Conservation (phyloP, 1,140 invertebrate species). For the Drosophila tani region DNA sequence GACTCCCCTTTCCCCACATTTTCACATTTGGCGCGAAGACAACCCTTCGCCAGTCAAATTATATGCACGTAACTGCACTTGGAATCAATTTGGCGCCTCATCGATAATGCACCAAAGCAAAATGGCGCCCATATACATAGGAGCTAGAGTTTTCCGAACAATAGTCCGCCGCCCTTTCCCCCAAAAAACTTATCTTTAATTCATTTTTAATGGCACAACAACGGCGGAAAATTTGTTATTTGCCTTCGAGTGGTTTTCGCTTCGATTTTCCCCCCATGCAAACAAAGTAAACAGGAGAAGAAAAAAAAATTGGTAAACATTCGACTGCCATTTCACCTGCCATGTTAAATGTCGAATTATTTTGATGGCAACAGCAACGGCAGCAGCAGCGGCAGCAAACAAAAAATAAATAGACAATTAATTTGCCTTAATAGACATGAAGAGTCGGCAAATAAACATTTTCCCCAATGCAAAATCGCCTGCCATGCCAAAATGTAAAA, state of each 20-base stretch:
- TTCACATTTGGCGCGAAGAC: not conserved
- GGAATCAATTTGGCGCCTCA: conserved; percentile 77
- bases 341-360: conserved; percentile 79
- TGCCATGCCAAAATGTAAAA: conserved; percentile 28
- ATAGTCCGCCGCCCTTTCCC: conserved; percentile 10
- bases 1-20: not conserved
- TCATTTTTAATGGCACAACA: conserved; percentile 79
- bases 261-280: conserved; percentile 13
- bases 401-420: conserved; percentile 81
- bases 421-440: conserved; percentile 79
- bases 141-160: not conserved
- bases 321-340: conserved; percentile 38
- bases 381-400: conserved; percentile 37
- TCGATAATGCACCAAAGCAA: conserved; percentile 78
- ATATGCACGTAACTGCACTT: conserved; percentile 74
- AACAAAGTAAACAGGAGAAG: too few species aligned
- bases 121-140: conserved; percentile 53
- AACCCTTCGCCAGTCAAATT: conserved; percentile 26
- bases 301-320: not conserved
- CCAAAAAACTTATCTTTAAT: conserved; percentile 54
- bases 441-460: conserved; percentile 41
- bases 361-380: conserved; percentile 63
- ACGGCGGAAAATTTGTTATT: conserved; percentile 53
- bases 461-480: conserved; percentile 22
- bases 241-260: conserved; percentile 67